These are phyloP conservation scores for Sebastes jordani DNA, from an alignment of 2,797 vertebrate genomes.

Conservation along the genomic window DNA sequence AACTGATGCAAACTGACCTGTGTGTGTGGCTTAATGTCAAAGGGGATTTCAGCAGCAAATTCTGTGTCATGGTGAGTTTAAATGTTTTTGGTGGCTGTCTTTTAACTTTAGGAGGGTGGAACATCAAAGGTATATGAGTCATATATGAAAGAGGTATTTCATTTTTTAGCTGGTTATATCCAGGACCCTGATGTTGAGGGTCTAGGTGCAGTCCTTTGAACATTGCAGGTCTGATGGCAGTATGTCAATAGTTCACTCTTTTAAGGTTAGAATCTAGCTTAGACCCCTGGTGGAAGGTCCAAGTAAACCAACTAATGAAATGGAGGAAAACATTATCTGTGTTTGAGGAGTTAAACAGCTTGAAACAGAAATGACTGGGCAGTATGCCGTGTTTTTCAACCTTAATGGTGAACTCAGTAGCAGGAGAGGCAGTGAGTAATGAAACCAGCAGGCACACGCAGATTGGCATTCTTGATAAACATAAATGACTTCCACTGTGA, in stretches of 20 bases:
- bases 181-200: background rate
- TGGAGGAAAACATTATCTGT: background rate
- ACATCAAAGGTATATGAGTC: background rate
- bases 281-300: background rate
- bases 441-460: slow-evolving; percentile 70
- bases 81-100: background rate
- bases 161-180: background rate
- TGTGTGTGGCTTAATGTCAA: background rate
- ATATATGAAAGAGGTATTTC: background rate
- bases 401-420: slow-evolving; percentile 33
- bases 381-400: background rate
- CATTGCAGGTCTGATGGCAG: background rate
- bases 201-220: background rate
- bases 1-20: background rate
- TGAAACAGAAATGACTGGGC: background rate
- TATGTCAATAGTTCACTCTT: background rate
- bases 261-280: background rate
- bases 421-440: slow-evolving; percentile 69
- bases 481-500: slow-evolving; percentile 47
- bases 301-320: slow-evolving; percentile 5
- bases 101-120: background rate
- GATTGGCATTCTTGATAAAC: slow-evolving; percentile 49
- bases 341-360: background rate
- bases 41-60: background rate
- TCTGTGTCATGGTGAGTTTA: background rate